Conservation (phyloP, 92 coral and sea anemone species). For the Umimayanthus kanabou region DNA sequence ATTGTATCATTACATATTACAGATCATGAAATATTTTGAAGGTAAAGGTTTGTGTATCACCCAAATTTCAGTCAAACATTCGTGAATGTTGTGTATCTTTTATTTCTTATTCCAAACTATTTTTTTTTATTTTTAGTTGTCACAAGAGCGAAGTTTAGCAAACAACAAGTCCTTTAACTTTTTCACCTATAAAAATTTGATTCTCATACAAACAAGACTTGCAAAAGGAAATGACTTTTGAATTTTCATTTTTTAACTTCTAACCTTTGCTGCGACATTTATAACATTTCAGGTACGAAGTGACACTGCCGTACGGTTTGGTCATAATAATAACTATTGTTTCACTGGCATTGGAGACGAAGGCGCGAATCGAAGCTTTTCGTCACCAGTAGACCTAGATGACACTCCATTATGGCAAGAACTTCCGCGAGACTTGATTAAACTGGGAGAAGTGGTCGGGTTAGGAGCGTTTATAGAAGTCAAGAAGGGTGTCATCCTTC, state of each 20-base stretch:
- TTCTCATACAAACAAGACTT: neutral
- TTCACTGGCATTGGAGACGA: neutral
- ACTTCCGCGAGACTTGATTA: conserved; percentile 33
- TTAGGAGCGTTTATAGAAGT: conserved; percentile 53
- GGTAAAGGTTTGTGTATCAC: too few species aligned
- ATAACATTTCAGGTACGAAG: neutral
- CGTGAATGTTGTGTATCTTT: too few species aligned
- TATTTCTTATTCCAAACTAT: too few species aligned
- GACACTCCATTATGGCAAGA: conserved; percentile 26
- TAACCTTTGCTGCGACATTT: neutral
- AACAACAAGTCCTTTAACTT: too few species aligned
- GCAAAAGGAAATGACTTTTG: neutral
- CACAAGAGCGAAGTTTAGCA: neutral
- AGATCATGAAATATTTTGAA: too few species aligned
- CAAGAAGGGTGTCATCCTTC: conserved; percentile 25
- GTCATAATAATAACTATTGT: neutral
- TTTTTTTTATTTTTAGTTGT: too few species aligned
- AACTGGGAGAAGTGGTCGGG: conserved; percentile 37
- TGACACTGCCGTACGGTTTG: neutral
- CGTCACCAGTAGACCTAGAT: neutral
- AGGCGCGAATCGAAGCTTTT: neutral
- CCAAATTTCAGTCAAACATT: too few species aligned
- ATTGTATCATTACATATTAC: too few species aligned
- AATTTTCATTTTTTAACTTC: neutral
- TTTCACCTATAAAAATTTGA: too few species aligned